Conservation (phyloP, 2,888 invertebrate genomes). For the Empis livida region DNA sequence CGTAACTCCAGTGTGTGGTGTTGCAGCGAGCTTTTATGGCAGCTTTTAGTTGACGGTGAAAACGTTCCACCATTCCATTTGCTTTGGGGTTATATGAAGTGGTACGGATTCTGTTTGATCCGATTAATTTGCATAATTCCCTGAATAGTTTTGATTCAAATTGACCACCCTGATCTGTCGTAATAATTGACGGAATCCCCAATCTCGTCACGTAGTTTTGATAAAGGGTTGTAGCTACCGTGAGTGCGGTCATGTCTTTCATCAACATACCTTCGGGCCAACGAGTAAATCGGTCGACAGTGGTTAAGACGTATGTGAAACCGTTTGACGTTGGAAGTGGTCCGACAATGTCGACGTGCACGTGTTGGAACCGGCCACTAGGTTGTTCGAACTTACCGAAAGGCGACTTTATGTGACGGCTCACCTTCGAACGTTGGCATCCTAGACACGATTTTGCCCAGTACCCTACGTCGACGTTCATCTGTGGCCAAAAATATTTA, state of each 20-base stretch:
- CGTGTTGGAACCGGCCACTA: neutral
- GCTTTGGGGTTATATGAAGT: neutral
- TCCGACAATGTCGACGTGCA: neutral
- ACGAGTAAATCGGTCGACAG: neutral
- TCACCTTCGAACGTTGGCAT: no score
- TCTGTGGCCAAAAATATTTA: no score
- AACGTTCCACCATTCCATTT: neutral
- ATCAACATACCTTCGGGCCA: conserved; percentile 1
- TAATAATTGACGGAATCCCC: neutral
- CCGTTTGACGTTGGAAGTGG: neutral
- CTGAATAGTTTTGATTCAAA: neutral
- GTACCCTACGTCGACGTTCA: no score
- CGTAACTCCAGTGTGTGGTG: neutral
- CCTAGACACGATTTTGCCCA: no score
- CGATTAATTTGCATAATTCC: neutral
- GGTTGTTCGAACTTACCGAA: no score
- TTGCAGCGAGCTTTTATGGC: neutral
- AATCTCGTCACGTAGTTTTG: neutral
- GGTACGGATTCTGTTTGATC: neutral
- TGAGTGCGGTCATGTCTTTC: neutral
- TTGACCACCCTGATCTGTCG: neutral
- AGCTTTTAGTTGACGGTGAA: neutral
- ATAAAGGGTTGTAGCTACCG: neutral
- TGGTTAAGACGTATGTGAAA: neutral
- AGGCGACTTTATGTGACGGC: no score